phyloP scores from a whole-genome alignment of 2,797 vertebrate species.

The Echeneis naucrates region DNA sequence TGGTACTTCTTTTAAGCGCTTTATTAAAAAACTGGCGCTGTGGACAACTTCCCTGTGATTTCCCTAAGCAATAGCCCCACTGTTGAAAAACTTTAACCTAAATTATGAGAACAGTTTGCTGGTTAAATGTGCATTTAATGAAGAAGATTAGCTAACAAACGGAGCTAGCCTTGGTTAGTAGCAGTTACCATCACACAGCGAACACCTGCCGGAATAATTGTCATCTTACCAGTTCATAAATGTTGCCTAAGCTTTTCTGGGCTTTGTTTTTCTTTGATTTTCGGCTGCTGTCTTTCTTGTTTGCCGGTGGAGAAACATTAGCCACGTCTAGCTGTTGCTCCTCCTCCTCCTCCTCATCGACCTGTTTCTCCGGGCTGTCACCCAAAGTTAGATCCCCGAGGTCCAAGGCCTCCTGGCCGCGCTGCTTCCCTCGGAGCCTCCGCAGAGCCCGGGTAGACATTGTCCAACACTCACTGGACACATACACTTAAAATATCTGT shows the following conservation, averaged over 20 bases:
- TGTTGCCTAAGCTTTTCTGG: conserved; percentile 88
- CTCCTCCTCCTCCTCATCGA: conserved; percentile 60
- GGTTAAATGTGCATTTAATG: background rate
- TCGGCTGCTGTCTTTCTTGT: conserved; percentile 53
- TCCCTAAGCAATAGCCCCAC: background rate
- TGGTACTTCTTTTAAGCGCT: background rate
- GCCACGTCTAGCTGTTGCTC: conserved; percentile 61
- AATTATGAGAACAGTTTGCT: too few relatives aligned
- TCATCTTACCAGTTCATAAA: conserved; percentile 89
- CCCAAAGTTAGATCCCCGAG: conserved; percentile 72
- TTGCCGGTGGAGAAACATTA: conserved; percentile 50
- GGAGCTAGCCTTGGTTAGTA: conserved; percentile 37
- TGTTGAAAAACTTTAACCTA: background rate
- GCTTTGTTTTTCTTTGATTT: conserved; percentile 81
- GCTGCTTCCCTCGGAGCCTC: conserved; percentile 91
- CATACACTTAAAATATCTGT: background rate
- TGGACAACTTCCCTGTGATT: background rate
- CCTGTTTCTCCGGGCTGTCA: conserved; percentile 66
- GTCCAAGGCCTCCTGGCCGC: conserved; percentile 89
- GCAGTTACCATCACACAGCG: background rate
- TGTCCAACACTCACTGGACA: conserved; percentile 17
- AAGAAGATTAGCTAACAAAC: background rate
- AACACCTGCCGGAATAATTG: too few relatives aligned
- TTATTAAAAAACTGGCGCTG: background rate
- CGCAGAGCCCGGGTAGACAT: conserved; percentile 94